Conservation (phyloP, 1,140 invertebrate genomes). For the Agraylea sexmaculata region DNA sequence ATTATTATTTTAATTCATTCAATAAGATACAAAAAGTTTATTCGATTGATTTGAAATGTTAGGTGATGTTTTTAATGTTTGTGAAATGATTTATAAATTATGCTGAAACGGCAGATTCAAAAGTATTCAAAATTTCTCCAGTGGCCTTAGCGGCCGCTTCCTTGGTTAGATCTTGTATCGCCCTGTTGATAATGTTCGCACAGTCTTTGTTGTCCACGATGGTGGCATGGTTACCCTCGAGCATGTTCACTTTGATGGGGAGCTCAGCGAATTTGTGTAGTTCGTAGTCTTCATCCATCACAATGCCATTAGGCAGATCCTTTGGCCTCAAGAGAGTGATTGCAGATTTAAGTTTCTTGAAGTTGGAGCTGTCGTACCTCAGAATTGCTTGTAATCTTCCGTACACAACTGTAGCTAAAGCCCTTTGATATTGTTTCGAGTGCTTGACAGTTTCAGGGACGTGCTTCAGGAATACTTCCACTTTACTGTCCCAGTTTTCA, state of each 20-base stretch:
- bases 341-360: slow-evolving; percentile 41
- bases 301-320: slow-evolving; percentile 32
- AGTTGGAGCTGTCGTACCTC: slow-evolving; percentile 34
- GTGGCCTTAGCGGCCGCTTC: slow-evolving; percentile 9
- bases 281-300: slow-evolving; percentile 51
- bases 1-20: too few species aligned
- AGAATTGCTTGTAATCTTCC: slow-evolving; percentile 44
- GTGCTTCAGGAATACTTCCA: slow-evolving; percentile 26
- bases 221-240: slow-evolving; percentile 59
- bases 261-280: slow-evolving; percentile 41
- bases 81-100: too few species aligned
- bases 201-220: slow-evolving; percentile 54
- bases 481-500: slow-evolving; percentile 40
- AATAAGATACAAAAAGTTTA: too few species aligned
- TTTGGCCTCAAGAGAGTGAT: slow-evolving; percentile 53
- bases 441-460: slow-evolving; percentile 32
- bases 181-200: slow-evolving; percentile 46
- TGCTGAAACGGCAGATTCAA: not conserved
- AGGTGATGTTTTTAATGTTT: too few species aligned
- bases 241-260: slow-evolving; percentile 39
- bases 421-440: slow-evolving; percentile 36
- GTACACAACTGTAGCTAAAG: slow-evolving; percentile 38
- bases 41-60: too few species aligned
- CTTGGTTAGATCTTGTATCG: slow-evolving; percentile 23
- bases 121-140: not conserved